Conservation (phyloP, 1,140 invertebrate species). For the Mizuhopecten yessoensis region DNA sequence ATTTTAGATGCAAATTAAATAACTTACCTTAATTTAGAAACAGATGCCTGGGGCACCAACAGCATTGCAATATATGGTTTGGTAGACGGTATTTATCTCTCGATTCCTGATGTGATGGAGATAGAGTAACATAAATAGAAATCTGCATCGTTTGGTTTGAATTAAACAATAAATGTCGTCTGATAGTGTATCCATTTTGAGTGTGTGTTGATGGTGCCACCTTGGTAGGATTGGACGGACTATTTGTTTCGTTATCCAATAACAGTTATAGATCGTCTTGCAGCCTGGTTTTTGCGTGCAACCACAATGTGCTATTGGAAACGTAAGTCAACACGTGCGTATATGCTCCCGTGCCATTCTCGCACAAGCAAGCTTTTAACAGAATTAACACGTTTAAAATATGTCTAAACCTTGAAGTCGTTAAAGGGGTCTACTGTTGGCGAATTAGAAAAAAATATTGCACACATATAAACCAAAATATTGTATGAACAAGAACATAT, state of each 20-base stretch:
- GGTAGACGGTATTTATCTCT: not conserved
- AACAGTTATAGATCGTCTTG: not conserved
- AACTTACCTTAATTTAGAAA: not conserved
- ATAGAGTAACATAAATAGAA: not conserved
- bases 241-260: not conserved
- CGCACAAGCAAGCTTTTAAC: not conserved
- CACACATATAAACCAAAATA: too few relatives aligned
- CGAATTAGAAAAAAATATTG: not conserved
- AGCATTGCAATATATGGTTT: not conserved
- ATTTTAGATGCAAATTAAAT: conserved; percentile 8
- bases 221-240: not conserved
- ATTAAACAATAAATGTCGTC: not conserved
- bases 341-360: not conserved
- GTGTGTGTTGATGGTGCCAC: conserved; percentile 10
- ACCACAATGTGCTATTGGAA: not conserved
- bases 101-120: not conserved
- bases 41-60: not conserved
- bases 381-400: not conserved
- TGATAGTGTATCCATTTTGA: not conserved
- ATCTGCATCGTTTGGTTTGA: not conserved
- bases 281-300: not conserved
- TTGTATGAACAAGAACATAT: not conserved
- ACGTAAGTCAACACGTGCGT: not conserved
- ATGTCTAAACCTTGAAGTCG: too few relatives aligned
- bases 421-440: not conserved